A percentile compares a stretch with the other conserved stretches of the same genome.
These are phyloP conservation scores for Lemur catta DNA, from an alignment of 2,797 vertebrate genomes.

Conservation along the genomic window DNA sequence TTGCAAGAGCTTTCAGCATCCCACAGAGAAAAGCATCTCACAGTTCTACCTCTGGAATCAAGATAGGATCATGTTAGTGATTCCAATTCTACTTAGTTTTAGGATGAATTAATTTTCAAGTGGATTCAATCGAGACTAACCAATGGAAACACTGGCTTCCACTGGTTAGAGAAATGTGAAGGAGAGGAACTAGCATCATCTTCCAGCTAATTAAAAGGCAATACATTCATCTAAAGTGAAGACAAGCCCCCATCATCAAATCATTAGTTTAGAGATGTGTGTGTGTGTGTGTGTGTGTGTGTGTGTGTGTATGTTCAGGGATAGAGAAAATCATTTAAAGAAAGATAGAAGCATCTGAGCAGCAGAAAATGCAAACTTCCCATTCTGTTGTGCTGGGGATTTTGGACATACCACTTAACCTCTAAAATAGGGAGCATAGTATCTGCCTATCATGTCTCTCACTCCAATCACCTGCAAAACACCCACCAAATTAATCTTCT, in stretches of 20 bases:
- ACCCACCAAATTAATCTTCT: background rate
- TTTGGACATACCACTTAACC: background rate
- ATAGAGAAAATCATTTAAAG: conserved; percentile 12
- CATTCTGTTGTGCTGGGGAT: background rate
- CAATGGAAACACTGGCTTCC: background rate
- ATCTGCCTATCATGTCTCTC: background rate
- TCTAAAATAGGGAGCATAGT: background rate
- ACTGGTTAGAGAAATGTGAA: background rate
- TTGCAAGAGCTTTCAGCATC: background rate
- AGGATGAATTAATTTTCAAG: background rate
- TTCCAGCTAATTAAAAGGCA: background rate
- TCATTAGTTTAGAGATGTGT: background rate
- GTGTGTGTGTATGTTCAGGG: background rate
- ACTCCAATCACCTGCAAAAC: background rate
- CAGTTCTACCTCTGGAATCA: background rate
- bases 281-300: background rate
- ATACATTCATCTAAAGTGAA: conserved; percentile 17
- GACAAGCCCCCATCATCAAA: background rate
- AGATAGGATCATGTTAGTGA: background rate
- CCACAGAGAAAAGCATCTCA: background rate
- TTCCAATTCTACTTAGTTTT: background rate
- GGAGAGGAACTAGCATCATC: background rate
- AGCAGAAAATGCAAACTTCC: conserved; percentile 18
- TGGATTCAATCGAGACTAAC: background rate
- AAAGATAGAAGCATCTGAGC: conserved; percentile 12